Evolutionary conservation across 2,113 vertebrate genomes (phyloP).

Genomic region (Lagopus leucura): DNA sequence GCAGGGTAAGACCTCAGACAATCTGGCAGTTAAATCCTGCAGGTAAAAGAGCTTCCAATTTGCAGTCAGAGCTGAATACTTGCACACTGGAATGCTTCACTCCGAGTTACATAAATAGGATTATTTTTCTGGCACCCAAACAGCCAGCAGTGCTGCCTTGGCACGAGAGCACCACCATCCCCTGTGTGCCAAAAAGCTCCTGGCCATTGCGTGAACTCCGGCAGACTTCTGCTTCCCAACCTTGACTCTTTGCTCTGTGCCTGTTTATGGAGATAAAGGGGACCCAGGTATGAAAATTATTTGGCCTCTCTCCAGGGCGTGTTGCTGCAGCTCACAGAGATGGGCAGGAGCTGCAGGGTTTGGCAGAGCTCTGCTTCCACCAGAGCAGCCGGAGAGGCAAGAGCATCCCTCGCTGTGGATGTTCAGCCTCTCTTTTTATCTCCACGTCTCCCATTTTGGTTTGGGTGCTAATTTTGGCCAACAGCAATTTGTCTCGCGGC

Average conservation of each 20-base stretch:
- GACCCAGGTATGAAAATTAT: slow-evolving; percentile 61
- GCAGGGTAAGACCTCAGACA: background rate
- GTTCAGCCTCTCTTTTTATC: background rate
- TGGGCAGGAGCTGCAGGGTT: background rate
- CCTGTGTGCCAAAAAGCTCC: slow-evolving; percentile 17
- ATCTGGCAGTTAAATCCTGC: background rate
- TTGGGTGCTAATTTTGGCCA: background rate
- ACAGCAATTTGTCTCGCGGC: background rate
- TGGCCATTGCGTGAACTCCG: slow-evolving; percentile 23
- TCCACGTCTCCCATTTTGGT: rapidly evolving
- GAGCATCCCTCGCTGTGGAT: rapidly evolving
- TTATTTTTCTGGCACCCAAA: slow-evolving; percentile 45
- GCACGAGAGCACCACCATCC: background rate
- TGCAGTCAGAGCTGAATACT: background rate
- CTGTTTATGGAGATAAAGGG: slow-evolving; percentile 14
- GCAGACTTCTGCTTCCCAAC: slow-evolving; percentile 46
- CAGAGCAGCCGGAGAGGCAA: background rate
- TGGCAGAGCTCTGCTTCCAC: background rate
- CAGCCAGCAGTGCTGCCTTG: slow-evolving; percentile 20
- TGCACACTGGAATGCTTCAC: background rate
- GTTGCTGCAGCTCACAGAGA: slow-evolving; percentile 37
- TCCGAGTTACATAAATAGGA: slow-evolving; percentile 58
- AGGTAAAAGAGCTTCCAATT: background rate
- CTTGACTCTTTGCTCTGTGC: slow-evolving; percentile 35
- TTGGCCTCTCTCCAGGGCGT: slow-evolving; percentile 52